Evolutionary conservation across 2,113 vertebrate species (phyloP).

Genomic region (Oreochromis spilurus): DNA sequence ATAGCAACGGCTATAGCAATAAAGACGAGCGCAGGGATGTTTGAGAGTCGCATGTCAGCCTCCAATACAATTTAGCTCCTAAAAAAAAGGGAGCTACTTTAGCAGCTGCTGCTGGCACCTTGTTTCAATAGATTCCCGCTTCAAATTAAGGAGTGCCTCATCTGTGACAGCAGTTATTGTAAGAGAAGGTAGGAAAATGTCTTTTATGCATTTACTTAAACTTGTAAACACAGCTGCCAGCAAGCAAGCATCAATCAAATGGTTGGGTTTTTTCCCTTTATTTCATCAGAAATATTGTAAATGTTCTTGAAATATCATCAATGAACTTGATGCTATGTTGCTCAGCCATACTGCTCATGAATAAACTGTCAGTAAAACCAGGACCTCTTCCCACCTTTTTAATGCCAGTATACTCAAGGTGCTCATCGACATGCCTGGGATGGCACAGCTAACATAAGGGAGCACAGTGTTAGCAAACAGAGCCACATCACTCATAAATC

Average conservation of each 20-base stretch:
- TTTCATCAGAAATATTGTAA: not conserved
- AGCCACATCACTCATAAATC: constrained; percentile 47
- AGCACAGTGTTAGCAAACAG: constrained; percentile 5
- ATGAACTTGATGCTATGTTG: not conserved
- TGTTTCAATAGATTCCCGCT: not conserved
- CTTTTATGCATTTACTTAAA: not conserved
- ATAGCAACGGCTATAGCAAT: not conserved
- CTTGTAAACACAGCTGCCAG: not conserved
- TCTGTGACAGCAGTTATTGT: not conserved
- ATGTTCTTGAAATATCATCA: not conserved
- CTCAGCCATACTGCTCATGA: not conserved
- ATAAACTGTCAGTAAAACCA: constrained; percentile 3
- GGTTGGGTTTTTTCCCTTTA: not conserved
- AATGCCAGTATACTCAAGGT: constrained; percentile 2
- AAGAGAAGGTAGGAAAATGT: not conserved
- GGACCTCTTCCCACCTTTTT: not conserved
- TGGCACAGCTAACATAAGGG: not conserved
- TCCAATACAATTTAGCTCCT: not conserved
- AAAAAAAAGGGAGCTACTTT: not conserved
- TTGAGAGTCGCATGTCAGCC: not conserved
- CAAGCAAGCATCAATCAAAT: not conserved
- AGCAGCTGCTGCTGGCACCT: not conserved
- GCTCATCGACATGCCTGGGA: not conserved
- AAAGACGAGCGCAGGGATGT: not conserved
- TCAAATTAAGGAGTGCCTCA: not conserved